Evolutionary conservation across 2,888 invertebrate species (phyloP), one percentile per base, ranked within the genome.

Genomic region (Drosophila hamatofila): DNA sequence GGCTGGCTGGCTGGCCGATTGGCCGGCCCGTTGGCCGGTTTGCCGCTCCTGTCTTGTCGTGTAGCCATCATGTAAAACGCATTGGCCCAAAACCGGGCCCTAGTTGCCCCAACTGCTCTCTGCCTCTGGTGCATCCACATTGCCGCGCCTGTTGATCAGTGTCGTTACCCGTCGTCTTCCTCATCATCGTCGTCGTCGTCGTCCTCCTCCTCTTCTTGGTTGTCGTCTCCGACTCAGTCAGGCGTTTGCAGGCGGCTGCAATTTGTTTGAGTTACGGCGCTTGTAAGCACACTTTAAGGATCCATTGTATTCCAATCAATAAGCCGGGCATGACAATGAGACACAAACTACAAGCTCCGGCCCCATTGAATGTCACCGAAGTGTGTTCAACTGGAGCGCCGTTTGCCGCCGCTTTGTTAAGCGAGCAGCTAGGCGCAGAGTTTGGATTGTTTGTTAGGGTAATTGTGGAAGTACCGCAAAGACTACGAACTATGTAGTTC

Each of bases 251-350:
- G 84, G 83, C 83, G 90, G 89, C 88, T 90, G 91, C 92, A 92
- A 92, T 92, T 92, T 92, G 92, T 92, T 92, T 92, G 92, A 92
- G 92, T 92, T 92, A 92, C 92, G 92, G 92, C 92, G 92, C 92
- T 92, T 92, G 92, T 91, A 90, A 92, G 92, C 92, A 92, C 92
- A 92, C 92, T 92, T 92, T 92, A 92, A 92, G 92, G 91, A 91
- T 88, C 92, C 91, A 92, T 92, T 92, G 92, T 92, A 91, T 92
- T 92, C 90, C 88, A 90, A 89, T 91, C 90, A 90, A 87, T 87
- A 88, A 85, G 87, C 80, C 60, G 79, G 80, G 81, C 86, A 84
- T 86, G 88, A 87, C 87, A 88, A 88, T 86, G 84, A 82, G 81
- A 77, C 81, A 76, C 83, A 80, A 83, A 78, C 70, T 66, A 72